phyloP scores from a whole-genome alignment of 2,888 invertebrate genomes.

The Caenorhabditis sp. region DNA sequence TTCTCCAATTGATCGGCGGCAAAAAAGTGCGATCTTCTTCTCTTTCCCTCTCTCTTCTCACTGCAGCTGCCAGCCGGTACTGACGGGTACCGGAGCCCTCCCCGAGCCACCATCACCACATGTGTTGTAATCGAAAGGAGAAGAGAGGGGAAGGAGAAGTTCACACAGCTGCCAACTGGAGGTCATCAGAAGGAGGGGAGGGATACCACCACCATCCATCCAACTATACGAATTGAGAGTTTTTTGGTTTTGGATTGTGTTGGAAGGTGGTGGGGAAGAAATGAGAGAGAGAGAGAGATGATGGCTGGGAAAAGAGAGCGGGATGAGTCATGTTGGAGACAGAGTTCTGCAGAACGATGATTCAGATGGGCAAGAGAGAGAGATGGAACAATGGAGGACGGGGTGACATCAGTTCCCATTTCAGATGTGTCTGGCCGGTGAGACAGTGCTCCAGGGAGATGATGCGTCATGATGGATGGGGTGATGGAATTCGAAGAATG shows the following conservation, averaged over 20 bases:
- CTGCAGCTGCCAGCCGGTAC: not conserved
- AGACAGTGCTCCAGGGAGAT: not conserved
- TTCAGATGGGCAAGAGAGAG: too few species aligned
- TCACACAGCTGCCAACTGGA: slow-evolving; percentile 47
- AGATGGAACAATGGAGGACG: not conserved
- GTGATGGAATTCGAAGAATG: too few species aligned
- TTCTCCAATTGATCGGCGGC: too few species aligned
- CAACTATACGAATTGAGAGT: slow-evolving; percentile 36
- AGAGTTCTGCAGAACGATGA: slow-evolving; percentile 2
- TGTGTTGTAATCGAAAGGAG: slow-evolving; percentile 14
- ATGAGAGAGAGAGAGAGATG: not conserved
- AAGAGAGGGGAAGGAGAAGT: slow-evolving; percentile 1
- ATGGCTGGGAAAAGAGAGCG: slow-evolving; percentile 3
- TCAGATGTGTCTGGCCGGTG: not conserved
- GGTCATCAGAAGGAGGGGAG: slow-evolving; percentile 26
- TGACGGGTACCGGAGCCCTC: not conserved
- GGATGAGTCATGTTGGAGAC: slow-evolving; percentile 21
- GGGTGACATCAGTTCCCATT: too few species aligned
- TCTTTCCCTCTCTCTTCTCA: not conserved
- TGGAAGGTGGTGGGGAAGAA: slow-evolving; percentile 2
- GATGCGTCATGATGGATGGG: too few species aligned
- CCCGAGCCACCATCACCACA: not conserved
- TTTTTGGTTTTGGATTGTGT: not conserved
- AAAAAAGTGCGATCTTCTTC: too few species aligned
- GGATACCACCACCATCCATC: not conserved